Base-by-base conservation (phyloP, 2,797 vertebrate species). In the Neosilurus hyrtlii region DNA sequence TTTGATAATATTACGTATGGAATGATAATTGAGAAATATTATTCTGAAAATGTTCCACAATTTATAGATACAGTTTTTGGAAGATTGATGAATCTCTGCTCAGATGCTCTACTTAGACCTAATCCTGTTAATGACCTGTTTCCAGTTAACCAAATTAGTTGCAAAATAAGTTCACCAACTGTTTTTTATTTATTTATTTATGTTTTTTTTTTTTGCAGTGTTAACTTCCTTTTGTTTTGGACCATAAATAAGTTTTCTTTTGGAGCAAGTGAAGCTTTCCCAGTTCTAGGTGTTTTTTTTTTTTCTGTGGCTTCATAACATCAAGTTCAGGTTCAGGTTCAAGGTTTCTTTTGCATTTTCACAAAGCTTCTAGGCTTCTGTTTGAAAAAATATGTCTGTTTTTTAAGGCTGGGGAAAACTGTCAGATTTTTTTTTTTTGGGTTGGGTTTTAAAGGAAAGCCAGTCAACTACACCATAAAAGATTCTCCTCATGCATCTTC, bases 321-420 rank as follows among this genome's bases (percentile, higher is more conserved):
- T 73, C 16, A 82, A 22, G 49, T 82, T 70, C 79, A 24, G 61
- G 24, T 30, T 30, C 30, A 30, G 30, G 30, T 30, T 30, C 10
- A 63, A n/a, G 12, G 54, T 61, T 61, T 84, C 66, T n/a, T 80
- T 51, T 72, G 68, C 26, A 66, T 66, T 86, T 61, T 74, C 14
- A 68, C 82, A 71, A 70, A 85, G 26, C 51, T 57, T 56, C 9
- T 18, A 63, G 43, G 37, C 7, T 78, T 76, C 57, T n/a, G 2
- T 37, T 61, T 76, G 11, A 59, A 59, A 61, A 22, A 5, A 15
- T 61, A n/a, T 9, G 0, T 6, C 18, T 75, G 18, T 2, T 18
- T 75, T 51, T 84, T 56, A 79, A n/a, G 35, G 14, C 51, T 54
- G 43, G 14, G 14, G 15, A 72, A 56, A 82, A 76, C 2, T 59